Conservation (phyloP, 2,113 vertebrate genomes). For the Xyrauchen texanus region DNA sequence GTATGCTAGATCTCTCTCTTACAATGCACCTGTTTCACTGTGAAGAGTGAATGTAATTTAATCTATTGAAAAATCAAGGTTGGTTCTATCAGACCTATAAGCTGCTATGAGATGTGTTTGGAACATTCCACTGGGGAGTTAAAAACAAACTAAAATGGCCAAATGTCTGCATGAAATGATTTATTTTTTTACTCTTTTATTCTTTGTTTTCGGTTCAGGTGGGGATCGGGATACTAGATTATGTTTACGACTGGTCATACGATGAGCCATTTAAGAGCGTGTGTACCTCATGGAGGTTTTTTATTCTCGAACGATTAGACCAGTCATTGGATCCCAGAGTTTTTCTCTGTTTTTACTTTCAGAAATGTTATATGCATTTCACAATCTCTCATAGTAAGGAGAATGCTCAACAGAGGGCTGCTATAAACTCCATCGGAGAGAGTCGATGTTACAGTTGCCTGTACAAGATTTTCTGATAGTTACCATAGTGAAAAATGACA, state of each 20-base stretch:
- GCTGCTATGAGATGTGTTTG: constrained; percentile 88
- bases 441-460: constrained; percentile 43
- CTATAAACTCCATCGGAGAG: constrained; percentile 40
- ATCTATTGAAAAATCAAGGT: constrained; percentile 75
- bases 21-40: constrained; percentile 93
- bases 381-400: constrained; percentile 50
- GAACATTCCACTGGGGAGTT: constrained; percentile 93
- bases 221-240: constrained; percentile 25
- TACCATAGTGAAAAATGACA: constrained; percentile 38
- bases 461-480: constrained; percentile 35
- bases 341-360: constrained; percentile 35
- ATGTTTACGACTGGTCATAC: constrained; percentile 65
- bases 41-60: constrained; percentile 93
- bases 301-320: constrained; percentile 20
- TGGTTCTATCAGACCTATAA: constrained; percentile 87
- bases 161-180: constrained; percentile 63
- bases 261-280: constrained; percentile 26
- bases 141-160: constrained; percentile 55
- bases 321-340: constrained; percentile 46
- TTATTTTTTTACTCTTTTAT: constrained; percentile 56
- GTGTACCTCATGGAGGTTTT: constrained; percentile 41
- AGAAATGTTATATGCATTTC: constrained; percentile 60
- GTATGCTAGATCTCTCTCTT: constrained; percentile 80
- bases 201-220: constrained; percentile 38
- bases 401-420: constrained; percentile 44